phyloP scores from a whole-genome alignment of 2,888 invertebrate genomes.

The Bibio marci region DNA sequence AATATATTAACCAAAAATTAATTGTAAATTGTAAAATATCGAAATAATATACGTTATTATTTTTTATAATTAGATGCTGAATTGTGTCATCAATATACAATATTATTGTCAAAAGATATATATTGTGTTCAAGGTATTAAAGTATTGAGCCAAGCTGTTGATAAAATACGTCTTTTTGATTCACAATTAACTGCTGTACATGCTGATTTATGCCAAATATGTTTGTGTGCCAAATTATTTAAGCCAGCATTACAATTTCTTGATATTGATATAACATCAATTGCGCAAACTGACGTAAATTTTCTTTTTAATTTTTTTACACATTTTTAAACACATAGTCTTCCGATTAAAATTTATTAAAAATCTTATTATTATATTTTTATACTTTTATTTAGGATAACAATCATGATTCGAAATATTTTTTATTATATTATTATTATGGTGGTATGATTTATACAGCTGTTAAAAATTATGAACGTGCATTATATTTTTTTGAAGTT shows the following conservation, averaged over 20 bases:
- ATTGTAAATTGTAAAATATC: too few species aligned
- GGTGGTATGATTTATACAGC: conserved; percentile 96
- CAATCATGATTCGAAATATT: conserved; percentile 47
- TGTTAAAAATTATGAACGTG: conserved; percentile 80
- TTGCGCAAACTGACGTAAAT: conserved; percentile 59
- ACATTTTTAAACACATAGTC: background rate
- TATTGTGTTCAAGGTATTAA: conserved; percentile 65
- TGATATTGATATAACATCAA: conserved; percentile 80
- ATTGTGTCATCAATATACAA: conserved; percentile 69
- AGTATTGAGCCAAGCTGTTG: conserved; percentile 65
- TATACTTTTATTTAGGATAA: conserved; percentile 38
- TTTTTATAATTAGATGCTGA: conserved; percentile 90
- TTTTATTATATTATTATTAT: conserved; percentile 89
- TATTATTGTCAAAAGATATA: conserved; percentile 34
- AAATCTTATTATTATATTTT: conserved; percentile 6
- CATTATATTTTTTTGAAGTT: conserved; percentile 90
- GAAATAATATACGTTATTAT: too few species aligned
- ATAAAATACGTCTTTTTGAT: conserved; percentile 72
- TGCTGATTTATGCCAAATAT: conserved; percentile 82
- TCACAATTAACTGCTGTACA: conserved; percentile 89
- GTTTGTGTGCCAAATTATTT: conserved; percentile 78
- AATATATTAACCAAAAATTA: too few species aligned
- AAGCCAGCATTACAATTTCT: conserved; percentile 79
- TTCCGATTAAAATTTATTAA: background rate
- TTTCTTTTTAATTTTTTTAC: conserved; percentile 3